A percentile compares a stretch with the other conserved stretches of the same genome.
Conservation (phyloP, 2,888 invertebrate genomes). For the Clunio marinus region DNA sequence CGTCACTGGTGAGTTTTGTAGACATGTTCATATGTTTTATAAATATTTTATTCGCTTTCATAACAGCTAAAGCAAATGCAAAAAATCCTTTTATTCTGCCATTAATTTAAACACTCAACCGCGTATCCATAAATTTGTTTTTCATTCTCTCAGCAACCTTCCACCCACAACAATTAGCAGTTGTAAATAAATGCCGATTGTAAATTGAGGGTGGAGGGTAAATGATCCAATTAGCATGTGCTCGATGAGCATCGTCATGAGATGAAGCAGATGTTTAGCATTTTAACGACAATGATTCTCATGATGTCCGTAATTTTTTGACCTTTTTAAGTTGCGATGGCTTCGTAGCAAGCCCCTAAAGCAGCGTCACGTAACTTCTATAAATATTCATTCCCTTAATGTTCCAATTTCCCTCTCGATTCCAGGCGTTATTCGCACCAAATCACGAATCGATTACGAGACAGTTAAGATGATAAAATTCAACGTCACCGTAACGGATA, state of each 20-base stretch:
- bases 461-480: constrained; percentile 69
- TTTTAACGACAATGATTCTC: not conserved
- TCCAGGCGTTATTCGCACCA: constrained; percentile 69
- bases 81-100: too few relatives aligned
- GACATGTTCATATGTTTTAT: constrained; percentile 8
- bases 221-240: not conserved
- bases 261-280: not conserved
- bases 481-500: constrained; percentile 76
- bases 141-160: not conserved
- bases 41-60: constrained; percentile 9
- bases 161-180: not conserved
- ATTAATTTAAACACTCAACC: not conserved
- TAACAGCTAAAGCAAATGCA: too few relatives aligned
- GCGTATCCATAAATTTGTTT: not conserved
- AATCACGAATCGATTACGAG: constrained; percentile 80
- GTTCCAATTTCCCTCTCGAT: constrained; percentile 14
- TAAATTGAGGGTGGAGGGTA: not conserved
- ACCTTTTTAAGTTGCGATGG: too few relatives aligned
- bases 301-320: too few relatives aligned
- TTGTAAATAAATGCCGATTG: not conserved
- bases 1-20: constrained; percentile 59
- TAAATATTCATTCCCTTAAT: too few relatives aligned
- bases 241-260: too few relatives aligned
- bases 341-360: too few relatives aligned
- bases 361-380: too few relatives aligned